Percentiles rank a stretch among this genome's conserved stretches.
These are phyloP conservation scores for Glaucidium brasilianum DNA, from an alignment of 2,113 vertebrate species.

Conservation along the genomic window DNA sequence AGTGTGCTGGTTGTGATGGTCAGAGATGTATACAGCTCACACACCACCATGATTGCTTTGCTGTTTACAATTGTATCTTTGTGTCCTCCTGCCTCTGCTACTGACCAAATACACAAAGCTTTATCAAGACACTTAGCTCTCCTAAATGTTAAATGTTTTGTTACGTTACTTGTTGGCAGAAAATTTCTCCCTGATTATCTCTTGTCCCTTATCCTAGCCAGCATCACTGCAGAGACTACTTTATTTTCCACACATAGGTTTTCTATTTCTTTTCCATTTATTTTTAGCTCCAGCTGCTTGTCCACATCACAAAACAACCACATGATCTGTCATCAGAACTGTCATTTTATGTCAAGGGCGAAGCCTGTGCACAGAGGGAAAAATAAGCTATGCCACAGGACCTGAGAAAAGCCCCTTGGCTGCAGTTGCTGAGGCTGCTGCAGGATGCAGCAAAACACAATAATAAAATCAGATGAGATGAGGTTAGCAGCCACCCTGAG, in stretches of 20 bases:
- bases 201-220: not conserved
- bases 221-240: not conserved
- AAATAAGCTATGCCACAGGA: constrained; percentile 9
- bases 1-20: not conserved
- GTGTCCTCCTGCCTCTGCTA: not conserved
- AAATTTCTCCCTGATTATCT: not conserved
- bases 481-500: not conserved
- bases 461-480: not conserved
- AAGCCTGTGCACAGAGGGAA: not conserved
- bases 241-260: constrained; percentile 8
- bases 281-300: constrained; percentile 52
- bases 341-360: constrained; percentile 30
- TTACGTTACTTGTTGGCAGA: not conserved
- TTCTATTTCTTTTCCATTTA: constrained; percentile 5
- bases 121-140: not conserved
- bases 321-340: constrained; percentile 35
- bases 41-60: not conserved
- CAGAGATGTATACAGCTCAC: not conserved
- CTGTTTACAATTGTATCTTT: not conserved
- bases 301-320: constrained; percentile 39
- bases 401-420: constrained; percentile 47
- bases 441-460: not conserved
- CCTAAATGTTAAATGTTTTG: not conserved
- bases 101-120: not conserved
- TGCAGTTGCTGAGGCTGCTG: not conserved